Conservation (phyloP, 1,140 invertebrate genomes). For the Odontomachus brunneus region DNA sequence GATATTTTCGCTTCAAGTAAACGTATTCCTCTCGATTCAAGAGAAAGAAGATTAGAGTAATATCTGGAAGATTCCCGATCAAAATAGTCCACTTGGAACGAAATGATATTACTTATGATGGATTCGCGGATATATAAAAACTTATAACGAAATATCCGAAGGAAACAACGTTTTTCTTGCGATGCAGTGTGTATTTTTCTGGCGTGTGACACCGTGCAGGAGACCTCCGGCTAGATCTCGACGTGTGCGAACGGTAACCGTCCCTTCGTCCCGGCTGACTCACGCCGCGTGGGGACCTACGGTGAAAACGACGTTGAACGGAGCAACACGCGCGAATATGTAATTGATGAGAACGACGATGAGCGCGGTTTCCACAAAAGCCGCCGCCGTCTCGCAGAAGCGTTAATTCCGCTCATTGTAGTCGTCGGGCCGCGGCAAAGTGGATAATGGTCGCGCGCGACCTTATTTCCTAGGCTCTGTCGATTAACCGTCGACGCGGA, state of each 20-base stretch:
- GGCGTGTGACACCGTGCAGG: too few relatives aligned
- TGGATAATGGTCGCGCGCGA: slow-evolving; percentile 40
- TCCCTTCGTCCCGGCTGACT: not conserved
- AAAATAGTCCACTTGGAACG: too few relatives aligned
- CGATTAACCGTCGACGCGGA: slow-evolving; percentile 42
- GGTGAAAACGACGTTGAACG: slow-evolving; percentile 12
- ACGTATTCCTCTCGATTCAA: too few relatives aligned
- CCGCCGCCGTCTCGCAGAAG: slow-evolving; percentile 39
- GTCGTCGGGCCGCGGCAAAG: slow-evolving; percentile 17
- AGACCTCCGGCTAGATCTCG: too few relatives aligned
- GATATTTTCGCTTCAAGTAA: too few relatives aligned
- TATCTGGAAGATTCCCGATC: too few relatives aligned
- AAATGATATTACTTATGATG: too few relatives aligned
- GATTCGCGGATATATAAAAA: too few relatives aligned
- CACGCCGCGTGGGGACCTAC: not conserved
- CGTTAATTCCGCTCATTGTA: slow-evolving; percentile 52
- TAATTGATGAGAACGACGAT: slow-evolving; percentile 34
- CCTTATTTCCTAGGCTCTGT: slow-evolving; percentile 46
- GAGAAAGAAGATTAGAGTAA: too few relatives aligned
- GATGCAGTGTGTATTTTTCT: too few relatives aligned
- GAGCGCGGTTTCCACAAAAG: slow-evolving; percentile 26
- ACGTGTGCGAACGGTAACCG: not conserved
- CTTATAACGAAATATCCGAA: too few relatives aligned
- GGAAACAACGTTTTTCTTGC: too few relatives aligned
- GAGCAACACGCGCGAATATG: slow-evolving; percentile 14